phyloP scores from a whole-genome alignment of 2,888 invertebrate species.

The Coelopa pilipes region DNA sequence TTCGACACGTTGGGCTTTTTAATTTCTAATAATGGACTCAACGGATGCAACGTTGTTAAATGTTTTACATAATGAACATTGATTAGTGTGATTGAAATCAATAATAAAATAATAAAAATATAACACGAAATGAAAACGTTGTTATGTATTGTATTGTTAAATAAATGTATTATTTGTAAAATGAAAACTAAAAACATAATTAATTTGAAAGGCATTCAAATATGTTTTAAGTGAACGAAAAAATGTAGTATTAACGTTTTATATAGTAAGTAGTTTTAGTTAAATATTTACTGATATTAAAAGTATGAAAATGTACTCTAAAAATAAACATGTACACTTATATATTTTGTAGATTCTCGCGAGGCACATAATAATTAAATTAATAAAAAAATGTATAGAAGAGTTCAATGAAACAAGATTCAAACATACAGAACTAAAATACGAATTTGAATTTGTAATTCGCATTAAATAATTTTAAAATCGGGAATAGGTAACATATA shows the following conservation, averaged over 20 bases:
- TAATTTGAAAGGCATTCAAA: conserved; percentile 20
- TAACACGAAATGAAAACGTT: neutral
- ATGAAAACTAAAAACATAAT: conserved; percentile 7
- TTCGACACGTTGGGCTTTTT: too few species aligned
- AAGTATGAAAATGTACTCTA: neutral
- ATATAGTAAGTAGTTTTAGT: conserved; percentile 25
- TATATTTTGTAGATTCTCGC: neutral
- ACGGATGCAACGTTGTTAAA: neutral
- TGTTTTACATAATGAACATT: neutral
- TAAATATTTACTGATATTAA: conserved; percentile 23
- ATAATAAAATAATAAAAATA: neutral
- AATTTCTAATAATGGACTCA: too few species aligned
- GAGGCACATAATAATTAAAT: neutral
- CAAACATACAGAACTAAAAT: neutral
- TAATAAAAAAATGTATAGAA: neutral
- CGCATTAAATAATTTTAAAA: too few species aligned
- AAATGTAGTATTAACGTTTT: conserved; percentile 16
- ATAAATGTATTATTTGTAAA: neutral
- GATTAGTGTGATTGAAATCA: neutral
- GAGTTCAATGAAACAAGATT: neutral
- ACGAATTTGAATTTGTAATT: neutral
- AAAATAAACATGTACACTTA: neutral
- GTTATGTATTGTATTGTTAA: neutral
- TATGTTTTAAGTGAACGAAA: conserved; percentile 23
- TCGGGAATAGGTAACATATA: too few species aligned